Percentiles rank a stretch among this genome's conserved stretches.
These are phyloP conservation scores for Drosophila anomalata DNA, from an alignment of 2,888 invertebrate species.

Conservation along the genomic window DNA sequence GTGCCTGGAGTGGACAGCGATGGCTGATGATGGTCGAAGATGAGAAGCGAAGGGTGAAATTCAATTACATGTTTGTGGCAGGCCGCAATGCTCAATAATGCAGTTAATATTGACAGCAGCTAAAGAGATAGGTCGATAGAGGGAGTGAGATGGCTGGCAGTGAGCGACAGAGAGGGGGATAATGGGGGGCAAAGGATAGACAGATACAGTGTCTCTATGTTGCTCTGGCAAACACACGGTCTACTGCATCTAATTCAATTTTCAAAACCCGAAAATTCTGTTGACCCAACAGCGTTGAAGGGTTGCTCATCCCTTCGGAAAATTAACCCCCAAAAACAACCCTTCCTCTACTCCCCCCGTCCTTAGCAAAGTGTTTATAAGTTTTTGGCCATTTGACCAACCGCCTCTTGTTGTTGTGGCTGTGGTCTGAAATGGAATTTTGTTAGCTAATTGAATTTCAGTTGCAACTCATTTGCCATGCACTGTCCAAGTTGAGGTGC, in stretches of 20 bases:
- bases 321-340: background rate
- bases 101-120: constrained; percentile 73
- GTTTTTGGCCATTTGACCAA: constrained; percentile 59
- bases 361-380: constrained; percentile 71
- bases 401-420: constrained; percentile 42
- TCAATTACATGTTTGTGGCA: constrained; percentile 78
- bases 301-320: constrained; percentile 23
- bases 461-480: constrained; percentile 79
- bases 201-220: constrained; percentile 13
- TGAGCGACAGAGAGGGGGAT: constrained; percentile 22
- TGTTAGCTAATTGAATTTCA: constrained; percentile 79
- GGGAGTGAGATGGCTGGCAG: constrained; percentile 32
- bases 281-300: constrained; percentile 75
- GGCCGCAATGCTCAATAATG: constrained; percentile 79
- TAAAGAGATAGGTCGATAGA: constrained; percentile 7
- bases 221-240: constrained; percentile 57
- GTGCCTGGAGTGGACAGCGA: constrained; percentile 43
- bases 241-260: constrained; percentile 81
- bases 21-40: constrained; percentile 23
- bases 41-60: constrained; percentile 64
- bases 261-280: constrained; percentile 75
- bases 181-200: background rate
- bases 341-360: background rate
- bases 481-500: constrained; percentile 43
- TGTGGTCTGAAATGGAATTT: constrained; percentile 75